These are phyloP conservation scores for Acanthochromis polyacanthus DNA, from an alignment of 2,113 vertebrate genomes.

Conservation along the genomic window DNA sequence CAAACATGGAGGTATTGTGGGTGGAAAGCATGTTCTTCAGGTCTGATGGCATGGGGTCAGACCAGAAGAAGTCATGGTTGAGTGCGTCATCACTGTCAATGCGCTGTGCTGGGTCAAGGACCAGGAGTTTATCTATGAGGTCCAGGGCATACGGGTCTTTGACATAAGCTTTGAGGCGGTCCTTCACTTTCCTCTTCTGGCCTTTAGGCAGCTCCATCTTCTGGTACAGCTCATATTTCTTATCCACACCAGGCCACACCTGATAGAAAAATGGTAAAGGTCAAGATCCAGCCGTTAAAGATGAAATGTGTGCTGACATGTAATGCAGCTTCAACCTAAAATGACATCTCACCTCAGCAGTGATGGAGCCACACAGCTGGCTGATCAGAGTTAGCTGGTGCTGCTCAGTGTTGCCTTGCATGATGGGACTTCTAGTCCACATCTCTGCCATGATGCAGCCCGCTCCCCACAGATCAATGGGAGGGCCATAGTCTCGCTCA, in stretches of 20 bases:
- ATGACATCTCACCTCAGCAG: constrained; percentile 85
- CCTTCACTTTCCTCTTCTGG: constrained; percentile 98
- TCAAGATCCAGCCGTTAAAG: not conserved
- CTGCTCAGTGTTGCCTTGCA: constrained; percentile 99
- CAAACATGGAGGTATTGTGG: constrained; percentile 99
- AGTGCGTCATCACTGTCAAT: constrained; percentile 95
- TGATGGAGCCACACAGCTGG: constrained; percentile 98
- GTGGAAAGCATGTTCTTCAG: constrained; percentile 99
- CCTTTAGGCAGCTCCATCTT: constrained; percentile 97
- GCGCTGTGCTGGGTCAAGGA: constrained; percentile 94
- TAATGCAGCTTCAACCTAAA: not conserved
- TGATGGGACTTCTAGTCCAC: constrained; percentile 99
- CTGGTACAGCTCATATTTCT: constrained; percentile 95
- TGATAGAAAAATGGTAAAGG: constrained; percentile 39
- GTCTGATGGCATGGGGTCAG: constrained; percentile 98
- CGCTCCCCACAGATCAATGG: constrained; percentile 97
- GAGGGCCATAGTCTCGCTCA: constrained; percentile 96
- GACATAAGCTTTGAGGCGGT: constrained; percentile 97
- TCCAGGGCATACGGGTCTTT: constrained; percentile 96
- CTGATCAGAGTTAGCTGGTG: constrained; percentile 99
- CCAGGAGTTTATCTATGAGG: constrained; percentile 96
- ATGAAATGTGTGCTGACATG: not conserved
- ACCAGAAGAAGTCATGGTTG: constrained; percentile 99
- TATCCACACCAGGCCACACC: constrained; percentile 96
- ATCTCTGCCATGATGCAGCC: constrained; percentile 99